Conservation (phyloP, 2,797 vertebrate genomes). For the Eutrigla gurnardus region DNA sequence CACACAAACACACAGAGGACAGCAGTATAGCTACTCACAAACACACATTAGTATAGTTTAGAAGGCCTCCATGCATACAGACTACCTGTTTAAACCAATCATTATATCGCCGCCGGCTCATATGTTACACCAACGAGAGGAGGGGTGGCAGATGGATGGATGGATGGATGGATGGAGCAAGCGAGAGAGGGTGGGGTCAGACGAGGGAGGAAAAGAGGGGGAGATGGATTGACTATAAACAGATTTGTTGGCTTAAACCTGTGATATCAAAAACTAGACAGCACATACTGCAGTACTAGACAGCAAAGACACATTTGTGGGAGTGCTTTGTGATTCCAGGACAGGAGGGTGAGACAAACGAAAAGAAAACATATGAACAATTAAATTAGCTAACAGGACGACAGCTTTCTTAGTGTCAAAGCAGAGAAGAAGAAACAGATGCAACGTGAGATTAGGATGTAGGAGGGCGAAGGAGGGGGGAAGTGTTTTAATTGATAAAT, state of each 20-base stretch:
- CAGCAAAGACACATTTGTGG: not conserved
- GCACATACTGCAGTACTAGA: slow-evolving; percentile 6
- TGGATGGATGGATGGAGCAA: slow-evolving; percentile 11
- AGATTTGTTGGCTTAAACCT: slow-evolving; percentile 18
- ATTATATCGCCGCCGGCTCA: slow-evolving; percentile 59
- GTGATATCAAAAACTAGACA: slow-evolving; percentile 13
- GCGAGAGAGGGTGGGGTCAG: slow-evolving; percentile 25
- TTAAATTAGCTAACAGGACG: slow-evolving; percentile 13
- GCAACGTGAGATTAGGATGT: slow-evolving; percentile 9
- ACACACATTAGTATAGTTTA: slow-evolving; percentile 62
- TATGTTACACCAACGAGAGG: slow-evolving; percentile 48
- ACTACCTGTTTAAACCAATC: slow-evolving; percentile 76
- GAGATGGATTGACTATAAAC: slow-evolving; percentile 37
- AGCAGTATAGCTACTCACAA: slow-evolving; percentile 40
- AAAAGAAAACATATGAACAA: not conserved
- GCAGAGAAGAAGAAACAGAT: slow-evolving; percentile 15
- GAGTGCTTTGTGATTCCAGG: not conserved
- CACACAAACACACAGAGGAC: slow-evolving; percentile 33
- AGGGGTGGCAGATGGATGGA: slow-evolving; percentile 46
- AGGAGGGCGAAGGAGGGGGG: slow-evolving; percentile 22
- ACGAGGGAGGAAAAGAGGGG: slow-evolving; percentile 12
- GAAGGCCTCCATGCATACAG: slow-evolving; percentile 74
- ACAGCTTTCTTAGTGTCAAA: slow-evolving; percentile 13
- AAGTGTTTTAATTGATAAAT: slow-evolving; percentile 44
- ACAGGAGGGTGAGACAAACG: slow-evolving; percentile 2